Evolutionary conservation across 2,888 invertebrate species (phyloP), one percentile per base, ranked within the genome.

Genomic region (Steinernema scapterisci): DNA sequence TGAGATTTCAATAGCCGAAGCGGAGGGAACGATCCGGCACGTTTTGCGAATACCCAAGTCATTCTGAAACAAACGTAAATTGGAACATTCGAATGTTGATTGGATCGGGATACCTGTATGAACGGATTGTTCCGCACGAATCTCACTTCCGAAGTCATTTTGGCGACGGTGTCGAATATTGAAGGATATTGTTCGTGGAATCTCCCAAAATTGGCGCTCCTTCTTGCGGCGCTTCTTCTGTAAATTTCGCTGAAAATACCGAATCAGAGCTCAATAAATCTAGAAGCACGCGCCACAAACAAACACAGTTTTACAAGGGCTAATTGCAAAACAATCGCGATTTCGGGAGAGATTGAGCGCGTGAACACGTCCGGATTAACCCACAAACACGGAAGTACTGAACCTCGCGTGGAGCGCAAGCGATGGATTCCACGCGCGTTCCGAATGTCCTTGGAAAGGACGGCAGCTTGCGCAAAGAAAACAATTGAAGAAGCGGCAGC

Each of bases 121-220:
- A 63, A 63, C 38, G 63, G 63, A 63, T 63, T 63, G 63, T 38
- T 63, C 38, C 63, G 63, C 11, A 63, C 63, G 19, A 63, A 63
- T 9, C 63, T 25, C 9, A 63, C 38, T 38, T 63, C 63, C 11
- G 63, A 63, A 2, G 63, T 63, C 63, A 63, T 63, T 16, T 27
- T 31, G 11, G 52, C 21, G 19, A 9, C 38, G 38, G 16, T 21
- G n/a, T 21, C 23, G 1, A 23, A 1, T 52, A 52, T 2, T 23
- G 52, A 52, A 52, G 52, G 52, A 52, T 52, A 52, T 52, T 52
- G 16, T 52, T 25, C 11, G 7, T 27, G 63, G 16, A 31, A 63
- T 63, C 38, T 38, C 38, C 38, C 3, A 38, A 38, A 38, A 2
- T 1, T n/a, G 27, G 63, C 63, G 63, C 63, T 63, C 63, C 63